These are phyloP conservation scores for Vanessa tameamea DNA, from an alignment of 1,140 invertebrate genomes.

Conservation along the genomic window DNA sequence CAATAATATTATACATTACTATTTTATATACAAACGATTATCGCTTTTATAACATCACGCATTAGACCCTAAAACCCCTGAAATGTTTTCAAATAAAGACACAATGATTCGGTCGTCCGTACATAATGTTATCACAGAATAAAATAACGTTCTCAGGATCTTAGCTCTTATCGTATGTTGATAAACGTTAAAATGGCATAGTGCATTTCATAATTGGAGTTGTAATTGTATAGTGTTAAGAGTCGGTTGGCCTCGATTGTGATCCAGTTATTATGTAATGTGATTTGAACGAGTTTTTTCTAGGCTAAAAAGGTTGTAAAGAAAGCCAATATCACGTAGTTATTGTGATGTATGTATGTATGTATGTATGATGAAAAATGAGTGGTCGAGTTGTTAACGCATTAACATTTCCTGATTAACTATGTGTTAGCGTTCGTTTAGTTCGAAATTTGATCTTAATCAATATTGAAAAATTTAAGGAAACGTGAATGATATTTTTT, in stretches of 20 bases:
- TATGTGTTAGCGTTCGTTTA: neutral
- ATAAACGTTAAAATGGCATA: constrained; percentile 22
- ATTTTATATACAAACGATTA: constrained; percentile 1
- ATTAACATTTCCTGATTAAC: neutral
- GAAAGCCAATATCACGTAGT: constrained; percentile 36
- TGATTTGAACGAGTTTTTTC: constrained; percentile 34
- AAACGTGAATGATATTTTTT: too few relatives aligned
- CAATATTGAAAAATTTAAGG: too few relatives aligned
- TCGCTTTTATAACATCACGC: neutral
- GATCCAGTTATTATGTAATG: constrained; percentile 57
- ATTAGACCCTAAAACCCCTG: neutral
- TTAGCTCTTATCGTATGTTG: constrained; percentile 1
- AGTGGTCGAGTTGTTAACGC: neutral
- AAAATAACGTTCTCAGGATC: constrained; percentile 1
- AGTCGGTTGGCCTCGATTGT: constrained; percentile 50
- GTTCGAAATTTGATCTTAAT: neutral
- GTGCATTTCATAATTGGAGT: constrained; percentile 17
- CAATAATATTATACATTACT: constrained; percentile 12
- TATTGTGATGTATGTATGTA: neutral
- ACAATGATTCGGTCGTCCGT: neutral
- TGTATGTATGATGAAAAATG: neutral
- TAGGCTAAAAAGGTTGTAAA: constrained; percentile 32
- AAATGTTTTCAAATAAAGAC: neutral
- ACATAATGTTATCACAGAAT: neutral
- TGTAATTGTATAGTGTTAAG: constrained; percentile 21